Evolutionary conservation across 1,140 invertebrate species (phyloP).

Genomic region (Calycopis cecrops): DNA sequence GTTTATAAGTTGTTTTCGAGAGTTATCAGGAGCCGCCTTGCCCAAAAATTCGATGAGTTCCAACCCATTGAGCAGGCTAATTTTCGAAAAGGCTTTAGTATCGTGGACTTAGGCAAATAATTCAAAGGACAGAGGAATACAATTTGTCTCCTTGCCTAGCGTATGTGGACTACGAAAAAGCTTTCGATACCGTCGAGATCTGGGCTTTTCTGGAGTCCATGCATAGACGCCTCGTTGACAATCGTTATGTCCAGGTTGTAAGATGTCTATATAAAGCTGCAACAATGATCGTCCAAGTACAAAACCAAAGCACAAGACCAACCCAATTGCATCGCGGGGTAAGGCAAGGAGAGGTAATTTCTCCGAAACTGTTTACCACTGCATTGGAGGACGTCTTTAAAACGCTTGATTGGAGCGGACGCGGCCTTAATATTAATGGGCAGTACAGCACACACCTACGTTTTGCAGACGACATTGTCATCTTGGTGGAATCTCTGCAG

Average conservation of each 20-base stretch:
- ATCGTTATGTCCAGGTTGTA: too few species aligned
- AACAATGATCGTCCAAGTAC: too few species aligned
- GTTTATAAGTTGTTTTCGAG: slow-evolving; percentile 9
- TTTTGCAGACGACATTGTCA: too few species aligned
- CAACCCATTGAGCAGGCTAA: slow-evolving; percentile 5
- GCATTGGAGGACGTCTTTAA: slow-evolving; percentile 18
- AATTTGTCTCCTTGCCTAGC: background rate
- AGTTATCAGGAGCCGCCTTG: background rate
- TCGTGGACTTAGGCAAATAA: slow-evolving; percentile 3
- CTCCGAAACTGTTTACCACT: slow-evolving; percentile 20
- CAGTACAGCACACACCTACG: too few species aligned
- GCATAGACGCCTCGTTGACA: background rate
- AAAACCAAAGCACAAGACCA: too few species aligned
- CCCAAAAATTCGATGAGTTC: background rate
- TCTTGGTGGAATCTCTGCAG: too few species aligned
- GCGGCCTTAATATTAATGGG: too few species aligned
- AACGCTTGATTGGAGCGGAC: slow-evolving; percentile 15
- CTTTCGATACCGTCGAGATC: slow-evolving; percentile 2
- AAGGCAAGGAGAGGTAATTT: slow-evolving; percentile 16
- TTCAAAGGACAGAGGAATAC: slow-evolving; percentile 7
- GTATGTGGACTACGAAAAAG: slow-evolving; percentile 8
- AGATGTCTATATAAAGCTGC: too few species aligned
- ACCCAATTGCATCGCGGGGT: slow-evolving; percentile 4
- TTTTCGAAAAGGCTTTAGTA: background rate
- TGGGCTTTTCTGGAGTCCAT: slow-evolving; percentile 8